Conservation (phyloP, 2,888 invertebrate species). For the Anticlea derivata region DNA sequence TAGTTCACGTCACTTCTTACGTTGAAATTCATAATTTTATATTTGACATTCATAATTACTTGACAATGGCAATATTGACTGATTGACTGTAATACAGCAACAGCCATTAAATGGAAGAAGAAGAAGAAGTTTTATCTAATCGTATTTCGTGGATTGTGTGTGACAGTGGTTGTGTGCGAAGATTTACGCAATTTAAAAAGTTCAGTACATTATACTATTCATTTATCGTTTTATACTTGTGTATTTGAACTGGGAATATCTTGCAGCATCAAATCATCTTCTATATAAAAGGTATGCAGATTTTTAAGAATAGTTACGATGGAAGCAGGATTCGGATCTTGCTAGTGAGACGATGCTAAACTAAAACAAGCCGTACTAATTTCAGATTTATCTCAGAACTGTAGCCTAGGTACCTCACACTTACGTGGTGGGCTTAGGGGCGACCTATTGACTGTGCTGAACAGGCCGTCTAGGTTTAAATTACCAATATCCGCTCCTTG, state of each 20-base stretch:
- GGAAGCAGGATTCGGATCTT: constrained; percentile 8
- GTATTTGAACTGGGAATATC: neutral
- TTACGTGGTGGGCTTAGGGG: neutral
- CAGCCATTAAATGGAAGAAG: too few relatives aligned
- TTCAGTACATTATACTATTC: neutral
- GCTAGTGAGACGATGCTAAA: constrained; percentile 8
- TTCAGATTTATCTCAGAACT: constrained; percentile 1
- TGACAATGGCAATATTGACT: too few relatives aligned
- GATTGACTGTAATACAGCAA: too few relatives aligned
- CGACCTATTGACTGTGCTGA: neutral
- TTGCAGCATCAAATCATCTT: neutral
- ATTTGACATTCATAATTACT: too few relatives aligned
- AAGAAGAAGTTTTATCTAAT: too few relatives aligned
- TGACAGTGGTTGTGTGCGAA: constrained; percentile 1
- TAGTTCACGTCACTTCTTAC: too few relatives aligned
- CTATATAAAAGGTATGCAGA: neutral
- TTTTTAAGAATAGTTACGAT: neutral
- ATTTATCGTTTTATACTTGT: neutral
- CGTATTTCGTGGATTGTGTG: neutral
- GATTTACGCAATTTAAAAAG: neutral
- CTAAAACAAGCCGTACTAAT: constrained; percentile 1
- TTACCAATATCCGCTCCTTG: constrained; percentile 30
- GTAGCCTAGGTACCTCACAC: neutral
- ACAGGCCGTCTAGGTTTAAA: constrained; percentile 18
- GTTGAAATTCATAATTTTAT: too few relatives aligned